Evolutionary conservation across 1,140 invertebrate species (phyloP), one percentile per base, ranked within the genome.

Genomic region (Macrosteles quadrilineatus): DNA sequence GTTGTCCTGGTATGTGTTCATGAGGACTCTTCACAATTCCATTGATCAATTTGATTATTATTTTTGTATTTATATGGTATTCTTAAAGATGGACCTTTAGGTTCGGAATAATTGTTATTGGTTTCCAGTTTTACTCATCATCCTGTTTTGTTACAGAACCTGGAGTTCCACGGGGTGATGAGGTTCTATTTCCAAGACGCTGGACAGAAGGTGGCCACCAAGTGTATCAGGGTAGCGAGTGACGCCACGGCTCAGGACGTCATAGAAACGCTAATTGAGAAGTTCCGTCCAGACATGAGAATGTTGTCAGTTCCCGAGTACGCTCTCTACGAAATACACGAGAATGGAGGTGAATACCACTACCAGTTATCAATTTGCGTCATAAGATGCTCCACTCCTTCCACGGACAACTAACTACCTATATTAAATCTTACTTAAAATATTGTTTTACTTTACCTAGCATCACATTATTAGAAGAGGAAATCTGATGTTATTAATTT

Each of bases 141-240:
- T 36, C 32, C 23, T 40, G n/a, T 32, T 75, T 77, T 75, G 75
- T 88, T 87, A 65, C 85, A 98, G 95, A 91, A 98, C 78, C 85
- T 98, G 78, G 96, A 99, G 81, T 99, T 99, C 82, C 95, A 98
- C 83, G 98, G 98, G 19, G 98, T 99, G 19, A 99, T 99, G 94
- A 86, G 93, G 70, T 99, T 99, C 83, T 99, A 98, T 81, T 99
- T 98, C 81, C 97, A 99, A 93, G 95, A 97, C 81, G 93, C 92
- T 30, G 94, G 94, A 36, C 93, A 96, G 82, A 98, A 98, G 83
- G 95, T 98, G 50, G 95, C 96, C n/a, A 99, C 98, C 32, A 99
- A 99, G 83, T 99, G 98, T 81, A 97, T 99, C 72, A 88, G 98
- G 69, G 97, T 99, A 12, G 91, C 96, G 27, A 97, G 94, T 55